Evolutionary conservation across 2,113 vertebrate genomes (phyloP).

Genomic region (Calypte anna): DNA sequence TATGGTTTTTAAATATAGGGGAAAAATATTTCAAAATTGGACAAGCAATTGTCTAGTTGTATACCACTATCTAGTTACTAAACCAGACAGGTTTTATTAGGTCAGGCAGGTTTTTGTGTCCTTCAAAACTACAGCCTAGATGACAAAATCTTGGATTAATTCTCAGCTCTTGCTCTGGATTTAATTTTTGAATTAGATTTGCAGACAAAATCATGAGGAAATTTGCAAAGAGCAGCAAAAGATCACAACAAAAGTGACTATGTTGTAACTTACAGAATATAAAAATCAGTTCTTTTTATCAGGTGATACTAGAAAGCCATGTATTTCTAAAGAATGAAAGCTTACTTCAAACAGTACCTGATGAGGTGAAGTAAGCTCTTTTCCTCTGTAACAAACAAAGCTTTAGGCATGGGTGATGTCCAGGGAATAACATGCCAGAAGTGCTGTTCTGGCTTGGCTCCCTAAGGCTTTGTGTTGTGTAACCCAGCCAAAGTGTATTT

Average conservation of each 20-base stretch:
- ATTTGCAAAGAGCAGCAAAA: not conserved
- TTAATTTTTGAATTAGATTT: constrained; percentile 22
- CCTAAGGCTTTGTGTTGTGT: not conserved
- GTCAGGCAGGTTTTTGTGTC: not conserved
- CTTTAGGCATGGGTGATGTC: not conserved
- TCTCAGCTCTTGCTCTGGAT: not conserved
- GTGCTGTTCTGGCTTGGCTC: not conserved
- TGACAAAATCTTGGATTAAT: constrained; percentile 37
- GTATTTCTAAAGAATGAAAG: not conserved
- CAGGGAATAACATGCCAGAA: not conserved
- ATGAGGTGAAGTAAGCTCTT: not conserved
- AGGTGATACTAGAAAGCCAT: not conserved
- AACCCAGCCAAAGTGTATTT: not conserved
- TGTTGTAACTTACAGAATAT: not conserved
- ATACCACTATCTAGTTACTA: constrained; percentile 29
- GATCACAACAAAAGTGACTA: not conserved
- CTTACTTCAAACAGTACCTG: not conserved
- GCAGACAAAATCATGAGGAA: not conserved
- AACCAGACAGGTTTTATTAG: constrained; percentile 23
- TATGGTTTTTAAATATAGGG: constrained; percentile 12
- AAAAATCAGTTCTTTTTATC: not conserved
- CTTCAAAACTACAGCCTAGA: not conserved
- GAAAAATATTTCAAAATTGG: constrained; percentile 54
- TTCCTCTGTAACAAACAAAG: not conserved
- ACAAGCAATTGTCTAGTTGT: constrained; percentile 40